phyloP scores from a whole-genome alignment of 2,888 invertebrate genomes.

The Catocala sponsa region DNA sequence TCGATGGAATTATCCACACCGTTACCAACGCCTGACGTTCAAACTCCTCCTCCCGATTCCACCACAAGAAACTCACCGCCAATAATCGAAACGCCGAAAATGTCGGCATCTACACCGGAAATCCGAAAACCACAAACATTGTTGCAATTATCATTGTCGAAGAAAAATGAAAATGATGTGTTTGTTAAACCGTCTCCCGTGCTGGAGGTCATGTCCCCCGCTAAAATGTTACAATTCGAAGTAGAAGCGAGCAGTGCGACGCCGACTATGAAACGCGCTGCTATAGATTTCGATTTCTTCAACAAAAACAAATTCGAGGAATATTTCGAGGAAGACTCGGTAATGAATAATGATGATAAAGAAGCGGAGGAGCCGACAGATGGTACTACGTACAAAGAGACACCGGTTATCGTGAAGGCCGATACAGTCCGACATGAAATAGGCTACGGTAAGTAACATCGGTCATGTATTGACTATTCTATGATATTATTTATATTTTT shows the following conservation, averaged over 20 bases:
- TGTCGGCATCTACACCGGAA: constrained; percentile 45
- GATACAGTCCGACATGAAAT: constrained; percentile 81
- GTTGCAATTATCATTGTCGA: constrained; percentile 70
- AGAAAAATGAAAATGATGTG: constrained; percentile 68
- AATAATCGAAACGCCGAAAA: constrained; percentile 67
- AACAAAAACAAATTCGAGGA: constrained; percentile 74
- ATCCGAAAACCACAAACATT: constrained; percentile 58
- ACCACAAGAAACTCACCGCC: constrained; percentile 52
- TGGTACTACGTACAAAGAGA: constrained; percentile 65
- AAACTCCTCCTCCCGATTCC: constrained; percentile 42
- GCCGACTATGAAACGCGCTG: constrained; percentile 83
- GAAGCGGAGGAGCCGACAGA: constrained; percentile 40
- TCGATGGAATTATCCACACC: constrained; percentile 48
- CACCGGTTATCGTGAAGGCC: constrained; percentile 74
- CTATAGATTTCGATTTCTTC: constrained; percentile 80
- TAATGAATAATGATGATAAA: constrained; percentile 42
- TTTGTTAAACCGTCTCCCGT: constrained; percentile 80
- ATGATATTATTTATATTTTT: constrained; percentile 29
- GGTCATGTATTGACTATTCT: constrained; percentile 26
- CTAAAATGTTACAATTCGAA: constrained; percentile 82
- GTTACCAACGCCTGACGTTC: constrained; percentile 51
- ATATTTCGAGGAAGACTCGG: constrained; percentile 64
- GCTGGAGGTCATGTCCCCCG: constrained; percentile 79
- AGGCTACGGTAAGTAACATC: constrained; percentile 75
- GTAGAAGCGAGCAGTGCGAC: constrained; percentile 73